A percentile compares a stretch with the other conserved stretches of the same genome.
Conservation (phyloP, 1,140 invertebrate species). For the Tetragonula clypearis region DNA sequence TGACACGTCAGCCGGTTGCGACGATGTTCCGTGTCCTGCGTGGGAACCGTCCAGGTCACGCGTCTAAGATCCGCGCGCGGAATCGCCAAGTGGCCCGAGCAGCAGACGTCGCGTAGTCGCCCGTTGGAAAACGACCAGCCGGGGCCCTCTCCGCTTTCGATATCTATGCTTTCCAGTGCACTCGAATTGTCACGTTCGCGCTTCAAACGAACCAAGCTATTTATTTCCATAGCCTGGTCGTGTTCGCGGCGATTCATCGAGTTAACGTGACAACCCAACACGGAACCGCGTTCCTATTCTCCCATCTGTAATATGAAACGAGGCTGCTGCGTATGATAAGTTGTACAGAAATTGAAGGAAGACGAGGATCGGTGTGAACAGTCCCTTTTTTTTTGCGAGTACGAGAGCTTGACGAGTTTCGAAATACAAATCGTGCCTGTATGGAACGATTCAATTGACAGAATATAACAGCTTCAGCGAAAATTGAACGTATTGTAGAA, state of each 20-base stretch:
- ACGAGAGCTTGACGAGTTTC: too few relatives aligned
- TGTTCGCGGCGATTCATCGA: conserved; percentile 4
- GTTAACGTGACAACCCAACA: conserved; percentile 1
- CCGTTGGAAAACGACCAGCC: conserved; percentile 19
- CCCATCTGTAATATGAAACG: neutral
- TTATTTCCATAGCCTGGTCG: conserved; percentile 9
- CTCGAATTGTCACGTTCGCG: conserved; percentile 45
- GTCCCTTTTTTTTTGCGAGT: too few relatives aligned
- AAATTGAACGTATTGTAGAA: too few relatives aligned
- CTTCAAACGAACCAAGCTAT: conserved; percentile 22
- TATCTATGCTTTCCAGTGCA: conserved; percentile 32
- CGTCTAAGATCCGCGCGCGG: conserved; percentile 60
- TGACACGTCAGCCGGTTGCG: conserved; percentile 64
- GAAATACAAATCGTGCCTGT: too few relatives aligned
- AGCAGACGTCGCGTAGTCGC: conserved; percentile 34
- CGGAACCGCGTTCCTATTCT: neutral
- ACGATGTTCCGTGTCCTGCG: conserved; percentile 65
- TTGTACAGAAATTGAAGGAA: neutral
- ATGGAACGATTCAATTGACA: too few relatives aligned
- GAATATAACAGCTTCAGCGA: too few relatives aligned
- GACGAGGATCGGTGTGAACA: too few relatives aligned
- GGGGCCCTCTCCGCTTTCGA: neutral
- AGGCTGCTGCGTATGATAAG: neutral
- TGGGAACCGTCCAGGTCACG: conserved; percentile 70
- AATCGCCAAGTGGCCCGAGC: conserved; percentile 60